These are phyloP conservation scores for human DNA, from an alignment of 2,113 vertebrate genomes.

Conservation along the genomic window GRCh38 chr12:32186001-32186500, in stretches of 20 bases:
- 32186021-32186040: neutral
- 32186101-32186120: neutral
- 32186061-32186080: neutral
- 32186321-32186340: neutral
- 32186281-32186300: neutral
- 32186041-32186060: neutral
- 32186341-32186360: neutral
- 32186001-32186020: neutral
- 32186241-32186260: neutral
- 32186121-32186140: neutral
- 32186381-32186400: neutral
- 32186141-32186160: neutral
- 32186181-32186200: neutral
- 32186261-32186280: neutral
- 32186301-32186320: neutral
- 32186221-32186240: neutral
- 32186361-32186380: constrained; percentile 12
- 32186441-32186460: neutral
- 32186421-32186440: neutral
- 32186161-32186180: neutral
- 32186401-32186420: neutral
- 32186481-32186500: neutral
- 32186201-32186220: neutral
- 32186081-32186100: neutral
- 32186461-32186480: neutral